A percentile compares a stretch with the other conserved stretches of the same genome.
Evolutionary conservation across 2,113 vertebrate species (phyloP).

Genomic region (Progne subis): DNA sequence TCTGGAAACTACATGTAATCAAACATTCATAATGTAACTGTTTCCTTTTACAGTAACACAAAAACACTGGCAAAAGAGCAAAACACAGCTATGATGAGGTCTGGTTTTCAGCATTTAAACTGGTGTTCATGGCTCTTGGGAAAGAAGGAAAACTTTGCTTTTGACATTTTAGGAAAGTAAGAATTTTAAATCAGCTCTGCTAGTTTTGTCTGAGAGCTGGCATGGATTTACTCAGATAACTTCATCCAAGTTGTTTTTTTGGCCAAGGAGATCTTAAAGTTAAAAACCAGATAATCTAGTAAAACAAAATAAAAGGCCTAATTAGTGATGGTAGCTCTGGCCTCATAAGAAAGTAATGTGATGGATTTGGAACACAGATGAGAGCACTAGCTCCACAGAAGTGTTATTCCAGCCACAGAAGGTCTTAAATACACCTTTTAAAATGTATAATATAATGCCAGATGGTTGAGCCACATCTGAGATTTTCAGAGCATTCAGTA

Average conservation of each 20-base stretch:
- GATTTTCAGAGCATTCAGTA: slow-evolving; percentile 10
- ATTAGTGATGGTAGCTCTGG: slow-evolving; percentile 49
- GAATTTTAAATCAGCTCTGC: neutral
- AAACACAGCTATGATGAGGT: neutral
- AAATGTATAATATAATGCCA: slow-evolving; percentile 32
- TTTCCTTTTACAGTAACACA: neutral
- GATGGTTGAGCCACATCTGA: slow-evolving; percentile 50
- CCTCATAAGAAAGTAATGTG: slow-evolving; percentile 51
- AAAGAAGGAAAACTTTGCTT: neutral
- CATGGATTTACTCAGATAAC: neutral
- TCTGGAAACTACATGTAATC: neutral
- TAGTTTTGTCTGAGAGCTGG: neutral
- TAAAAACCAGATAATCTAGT: slow-evolving; percentile 62
- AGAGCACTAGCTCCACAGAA: slow-evolving; percentile 26
- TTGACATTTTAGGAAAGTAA: neutral
- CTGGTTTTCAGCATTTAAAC: neutral
- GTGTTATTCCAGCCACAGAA: slow-evolving; percentile 61
- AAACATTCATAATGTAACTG: neutral
- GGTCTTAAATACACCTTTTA: slow-evolving; percentile 57
- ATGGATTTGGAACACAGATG: slow-evolving; percentile 59
- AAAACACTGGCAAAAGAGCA: accelerated
- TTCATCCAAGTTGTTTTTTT: slow-evolving; percentile 10
- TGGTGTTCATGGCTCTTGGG: neutral
- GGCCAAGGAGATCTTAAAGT: slow-evolving; percentile 30
- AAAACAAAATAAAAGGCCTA: slow-evolving; percentile 65